Conservation (phyloP, 1,140 invertebrate genomes). For the Leptinotarsa defecta region DNA sequence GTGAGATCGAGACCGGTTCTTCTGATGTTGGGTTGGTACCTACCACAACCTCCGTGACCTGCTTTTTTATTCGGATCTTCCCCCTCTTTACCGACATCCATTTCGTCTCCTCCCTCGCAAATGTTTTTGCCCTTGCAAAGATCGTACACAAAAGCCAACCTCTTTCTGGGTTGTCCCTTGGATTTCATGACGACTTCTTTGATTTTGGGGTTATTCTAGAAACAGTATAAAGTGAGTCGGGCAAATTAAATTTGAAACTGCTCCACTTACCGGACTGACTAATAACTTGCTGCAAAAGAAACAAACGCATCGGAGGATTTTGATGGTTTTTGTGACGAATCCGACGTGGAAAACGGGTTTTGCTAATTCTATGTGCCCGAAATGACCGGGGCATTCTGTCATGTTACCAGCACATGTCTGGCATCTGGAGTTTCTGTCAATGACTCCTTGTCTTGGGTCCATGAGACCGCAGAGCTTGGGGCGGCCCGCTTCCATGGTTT, state of each 20-base stretch:
- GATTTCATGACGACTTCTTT: conserved; percentile 97
- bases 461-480: conserved; percentile 97
- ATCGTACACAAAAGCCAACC: conserved; percentile 95
- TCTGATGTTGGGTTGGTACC: conserved; percentile 93
- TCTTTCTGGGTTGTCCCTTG: conserved; percentile 94
- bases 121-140: conserved; percentile 97
- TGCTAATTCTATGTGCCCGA: conserved; percentile 98
- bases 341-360: conserved; percentile 99
- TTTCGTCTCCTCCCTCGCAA: conserved; percentile 98
- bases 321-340: conserved; percentile 96
- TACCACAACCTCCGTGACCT: conserved; percentile 94
- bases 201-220: conserved; percentile 89
- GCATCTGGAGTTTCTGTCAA: conserved; percentile 91
- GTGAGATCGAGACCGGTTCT: conserved; percentile 88
- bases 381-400: conserved; percentile 98
- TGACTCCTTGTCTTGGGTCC: conserved; percentile 98
- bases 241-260: no score
- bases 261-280: conserved; percentile 82
- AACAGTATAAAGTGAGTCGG: conserved; percentile 39
- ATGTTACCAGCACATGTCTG: conserved; percentile 98
- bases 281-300: conserved; percentile 97
- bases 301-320: conserved; percentile 95
- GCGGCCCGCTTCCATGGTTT: conserved; percentile 97
- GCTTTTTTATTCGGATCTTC: conserved; percentile 67
- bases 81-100: conserved; percentile 85